Percentiles rank a stretch among this genome's conserved stretches.
phyloP scores from a whole-genome alignment of 2,113 vertebrate genomes.

The Vulpes vulpes region DNA sequence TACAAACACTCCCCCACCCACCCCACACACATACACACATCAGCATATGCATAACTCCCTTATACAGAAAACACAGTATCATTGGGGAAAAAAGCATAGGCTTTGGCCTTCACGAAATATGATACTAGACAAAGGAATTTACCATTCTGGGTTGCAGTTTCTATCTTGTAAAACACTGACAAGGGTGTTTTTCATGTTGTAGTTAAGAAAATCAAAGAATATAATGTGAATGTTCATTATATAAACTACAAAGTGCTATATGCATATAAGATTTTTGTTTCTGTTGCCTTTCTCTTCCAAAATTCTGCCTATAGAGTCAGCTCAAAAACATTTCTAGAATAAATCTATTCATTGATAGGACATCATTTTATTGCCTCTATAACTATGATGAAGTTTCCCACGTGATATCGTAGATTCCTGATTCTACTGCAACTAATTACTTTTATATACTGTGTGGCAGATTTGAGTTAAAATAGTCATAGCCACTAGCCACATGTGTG shows the following conservation, averaged over 20 bases:
- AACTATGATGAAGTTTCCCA: not conserved
- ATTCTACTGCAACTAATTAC: not conserved
- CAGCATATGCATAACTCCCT: not conserved
- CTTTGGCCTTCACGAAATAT: not conserved
- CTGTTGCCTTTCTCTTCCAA: not conserved
- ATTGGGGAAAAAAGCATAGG: not conserved
- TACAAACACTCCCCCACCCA: not conserved
- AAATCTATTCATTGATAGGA: not conserved
- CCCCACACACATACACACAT: not conserved
- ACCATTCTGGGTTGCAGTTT: not conserved
- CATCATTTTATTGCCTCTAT: not conserved
- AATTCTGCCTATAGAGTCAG: not conserved
- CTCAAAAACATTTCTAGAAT: not conserved
- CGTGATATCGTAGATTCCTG: not conserved
- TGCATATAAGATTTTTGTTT: not conserved
- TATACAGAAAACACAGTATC: not conserved
- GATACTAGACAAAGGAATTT: not conserved
- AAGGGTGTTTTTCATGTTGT: not conserved
- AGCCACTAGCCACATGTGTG: not conserved
- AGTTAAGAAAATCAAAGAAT: not conserved
- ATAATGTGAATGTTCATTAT: not conserved
- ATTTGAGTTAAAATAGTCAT: not conserved
- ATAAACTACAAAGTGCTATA: not conserved
- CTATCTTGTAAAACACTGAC: not conserved
- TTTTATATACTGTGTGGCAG: not conserved